Base-by-base conservation (phyloP, 2,888 invertebrate genomes). In the Melieria crassipennis region DNA sequence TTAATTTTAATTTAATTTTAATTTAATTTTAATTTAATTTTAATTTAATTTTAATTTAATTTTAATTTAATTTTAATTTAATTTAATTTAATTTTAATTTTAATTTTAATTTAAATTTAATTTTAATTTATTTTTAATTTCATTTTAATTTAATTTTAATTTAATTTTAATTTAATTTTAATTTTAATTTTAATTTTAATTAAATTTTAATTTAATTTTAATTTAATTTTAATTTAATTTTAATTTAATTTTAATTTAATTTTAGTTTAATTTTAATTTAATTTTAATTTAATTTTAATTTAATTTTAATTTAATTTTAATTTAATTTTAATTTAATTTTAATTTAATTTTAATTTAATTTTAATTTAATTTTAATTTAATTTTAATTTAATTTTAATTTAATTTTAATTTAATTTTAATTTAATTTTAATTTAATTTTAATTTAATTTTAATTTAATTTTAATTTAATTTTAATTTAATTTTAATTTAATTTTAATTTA, bases 1-100 rank as follows among this genome's bases (percentile, higher is more conserved):
- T 55, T 55, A n/a, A 55, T 55, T 55, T 55, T 55, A 55, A n/a
- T 55, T 55, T 55, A 55, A n/a, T 52, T 52, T 52, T n/a, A n/a
- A n/a, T 52, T 52, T n/a, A n/a, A n/a, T 52, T 52, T n/a, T 52
- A n/a, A n/a, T 52, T 52, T 52, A n/a, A 52, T 52, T 52, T 52
- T 52, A 52, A n/a, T 52, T 52, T 52, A 52, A n/a, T 52, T 52
- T 52, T n/a, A n/a, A n/a, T 52, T 52, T n/a, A n/a, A n/a, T 52
- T 52, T n/a, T 52, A n/a, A n/a, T 52, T n/a, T 52, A n/a, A n/a
- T n/a, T 52, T 52, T 7, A 5, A 52, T 52, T 52, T 52, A n/a
- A 52, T 52, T 52, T 52, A 52, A n/a, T 52, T 52, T 52, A 52
- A n/a, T 13, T 52, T 52, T n/a, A n/a, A n/a, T n/a, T n/a, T n/a